phyloP scores from a whole-genome alignment of 2,113 vertebrate genomes.

The Corythornis madagascariensis region DNA sequence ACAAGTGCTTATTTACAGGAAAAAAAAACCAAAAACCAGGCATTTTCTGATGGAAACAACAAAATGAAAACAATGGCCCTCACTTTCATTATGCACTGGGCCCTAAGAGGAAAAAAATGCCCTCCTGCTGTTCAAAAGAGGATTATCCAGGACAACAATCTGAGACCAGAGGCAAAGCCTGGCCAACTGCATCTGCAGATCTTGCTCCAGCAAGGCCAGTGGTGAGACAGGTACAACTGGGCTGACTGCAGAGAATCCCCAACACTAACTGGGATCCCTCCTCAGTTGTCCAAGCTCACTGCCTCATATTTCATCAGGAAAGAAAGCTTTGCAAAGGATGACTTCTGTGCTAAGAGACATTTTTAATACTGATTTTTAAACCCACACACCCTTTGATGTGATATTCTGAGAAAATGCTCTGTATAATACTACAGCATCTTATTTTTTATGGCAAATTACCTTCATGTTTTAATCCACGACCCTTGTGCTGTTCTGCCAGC shows the following conservation, averaged over 20 bases:
- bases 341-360: background rate
- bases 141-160: background rate
- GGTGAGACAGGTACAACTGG: background rate
- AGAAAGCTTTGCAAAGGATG: background rate
- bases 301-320: background rate
- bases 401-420: background rate
- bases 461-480: constrained; percentile 49
- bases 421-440: background rate
- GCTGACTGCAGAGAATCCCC: background rate
- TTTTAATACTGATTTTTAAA: background rate
- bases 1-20: background rate
- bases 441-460: constrained; percentile 47
- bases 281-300: background rate
- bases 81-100: background rate
- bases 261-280: background rate
- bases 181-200: fast-evolving
- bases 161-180: background rate
- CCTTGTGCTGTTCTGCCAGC: constrained; percentile 67
- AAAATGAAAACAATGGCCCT: background rate
- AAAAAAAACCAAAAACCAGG: background rate
- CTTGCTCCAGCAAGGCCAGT: background rate
- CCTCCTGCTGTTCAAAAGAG: background rate
- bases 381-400: background rate
- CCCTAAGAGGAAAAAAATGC: background rate
- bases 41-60: background rate